Evolutionary conservation across 1,140 invertebrate species (phyloP).

Genomic region (Neotoxoptera formosana): DNA sequence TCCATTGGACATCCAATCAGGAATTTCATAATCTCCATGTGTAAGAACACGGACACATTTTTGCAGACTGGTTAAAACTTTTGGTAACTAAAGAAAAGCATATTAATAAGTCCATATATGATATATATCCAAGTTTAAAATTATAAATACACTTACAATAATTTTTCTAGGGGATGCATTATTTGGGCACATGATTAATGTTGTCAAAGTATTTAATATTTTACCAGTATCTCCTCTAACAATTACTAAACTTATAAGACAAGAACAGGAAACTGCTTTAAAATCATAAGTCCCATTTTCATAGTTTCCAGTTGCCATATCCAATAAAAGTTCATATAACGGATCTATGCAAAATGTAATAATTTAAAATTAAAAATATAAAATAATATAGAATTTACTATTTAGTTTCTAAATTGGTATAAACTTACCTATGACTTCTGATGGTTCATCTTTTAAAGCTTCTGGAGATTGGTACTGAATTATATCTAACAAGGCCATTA

Average conservation of each 20-base stretch:
- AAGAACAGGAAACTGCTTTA: conserved; percentile 81
- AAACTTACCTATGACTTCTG: conserved; percentile 75
- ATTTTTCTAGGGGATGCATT: conserved; percentile 80
- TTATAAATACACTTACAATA: conserved; percentile 67
- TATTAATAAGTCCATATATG: not conserved
- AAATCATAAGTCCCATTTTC: conserved; percentile 68
- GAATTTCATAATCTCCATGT: conserved; percentile 80
- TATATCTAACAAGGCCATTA: conserved; percentile 87
- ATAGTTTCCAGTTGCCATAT: conserved; percentile 70
- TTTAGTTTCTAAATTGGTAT: not conserved
- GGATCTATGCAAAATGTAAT: conserved; percentile 69
- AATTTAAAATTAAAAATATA: not conserved
- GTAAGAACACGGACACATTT: conserved; percentile 88
- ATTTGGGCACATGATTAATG: conserved; percentile 86
- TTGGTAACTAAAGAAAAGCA: conserved; percentile 74
- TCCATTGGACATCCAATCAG: conserved; percentile 88
- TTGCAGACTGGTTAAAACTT: conserved; percentile 85
- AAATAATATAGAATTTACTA: not conserved
- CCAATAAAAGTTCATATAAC: conserved; percentile 79
- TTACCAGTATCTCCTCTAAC: conserved; percentile 93
- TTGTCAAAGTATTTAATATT: conserved; percentile 83
- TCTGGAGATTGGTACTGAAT: conserved; percentile 90
- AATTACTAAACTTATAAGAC: conserved; percentile 88
- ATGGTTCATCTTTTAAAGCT: conserved; percentile 77
- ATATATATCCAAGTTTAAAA: not conserved